Evolutionary conservation across 2,797 vertebrate genomes (phyloP).

Genomic region (Mustela erminea): DNA sequence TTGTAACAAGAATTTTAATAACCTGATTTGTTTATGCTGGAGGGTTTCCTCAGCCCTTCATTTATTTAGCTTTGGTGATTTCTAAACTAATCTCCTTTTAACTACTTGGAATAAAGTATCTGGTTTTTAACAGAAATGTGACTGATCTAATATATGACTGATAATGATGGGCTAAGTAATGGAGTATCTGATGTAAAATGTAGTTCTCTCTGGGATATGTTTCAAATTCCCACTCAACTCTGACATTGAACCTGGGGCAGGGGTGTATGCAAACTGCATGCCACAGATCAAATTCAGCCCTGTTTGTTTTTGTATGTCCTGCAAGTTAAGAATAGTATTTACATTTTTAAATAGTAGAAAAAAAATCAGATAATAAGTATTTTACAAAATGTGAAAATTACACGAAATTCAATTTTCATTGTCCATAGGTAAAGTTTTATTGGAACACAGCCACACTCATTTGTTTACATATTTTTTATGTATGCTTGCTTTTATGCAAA

Average conservation of each 20-base stretch:
- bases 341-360: constrained; percentile 6
- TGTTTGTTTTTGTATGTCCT: background rate
- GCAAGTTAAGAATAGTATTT: background rate
- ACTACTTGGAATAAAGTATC: constrained; percentile 31
- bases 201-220: background rate
- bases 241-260: background rate
- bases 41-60: background rate
- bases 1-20: background rate
- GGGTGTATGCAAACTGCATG: background rate
- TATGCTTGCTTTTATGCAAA: constrained; percentile 3
- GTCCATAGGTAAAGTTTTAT: constrained; percentile 25
- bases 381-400: constrained; percentile 42
- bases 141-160: background rate
- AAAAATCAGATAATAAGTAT: constrained; percentile 38
- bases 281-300: background rate
- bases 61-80: constrained; percentile 44
- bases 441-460: background rate
- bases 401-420: constrained; percentile 30
- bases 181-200: background rate
- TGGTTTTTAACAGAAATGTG: constrained; percentile 51
- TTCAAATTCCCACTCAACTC: constrained; percentile 42
- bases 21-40: background rate
- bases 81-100: background rate
- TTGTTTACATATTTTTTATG: background rate
- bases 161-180: constrained; percentile 22